A percentile compares a stretch with the other conserved stretches of the same genome.
Conservation (phyloP, 1,140 invertebrate species). For the Heliconius nattereri region DNA sequence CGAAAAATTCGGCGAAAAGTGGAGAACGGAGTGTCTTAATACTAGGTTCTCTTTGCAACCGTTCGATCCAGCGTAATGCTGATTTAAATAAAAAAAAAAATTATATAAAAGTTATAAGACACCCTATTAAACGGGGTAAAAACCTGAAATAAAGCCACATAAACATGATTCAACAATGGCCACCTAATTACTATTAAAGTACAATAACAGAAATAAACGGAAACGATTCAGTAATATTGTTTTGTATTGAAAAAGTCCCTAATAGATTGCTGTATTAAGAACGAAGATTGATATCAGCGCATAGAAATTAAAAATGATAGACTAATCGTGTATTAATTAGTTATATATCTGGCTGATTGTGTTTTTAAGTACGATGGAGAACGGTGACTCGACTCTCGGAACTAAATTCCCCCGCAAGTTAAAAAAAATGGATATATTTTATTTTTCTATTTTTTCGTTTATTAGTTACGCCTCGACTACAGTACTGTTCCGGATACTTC, state of each 20-base stretch:
- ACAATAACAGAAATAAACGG: constrained; percentile 4
- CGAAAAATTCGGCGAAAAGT: no score
- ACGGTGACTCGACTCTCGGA: no score
- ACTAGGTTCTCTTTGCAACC: no score
- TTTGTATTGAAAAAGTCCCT: background rate
- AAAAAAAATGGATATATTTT: no score
- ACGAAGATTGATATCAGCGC: background rate
- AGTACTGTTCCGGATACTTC: no score
- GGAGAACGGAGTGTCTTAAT: no score
- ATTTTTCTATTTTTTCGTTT: no score
- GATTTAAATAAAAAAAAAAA: background rate
- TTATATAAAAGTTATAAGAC: background rate
- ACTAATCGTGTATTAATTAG: background rate
- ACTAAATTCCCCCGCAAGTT: no score
- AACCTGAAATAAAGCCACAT: background rate
- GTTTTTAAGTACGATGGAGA: no score
- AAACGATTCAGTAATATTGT: background rate
- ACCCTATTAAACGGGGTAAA: background rate
- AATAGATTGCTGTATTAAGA: background rate
- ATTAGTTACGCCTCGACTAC: no score
- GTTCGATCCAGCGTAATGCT: no score
- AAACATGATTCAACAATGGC: background rate
- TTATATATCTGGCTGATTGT: background rate
- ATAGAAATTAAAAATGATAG: background rate
- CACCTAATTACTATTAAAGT: constrained; percentile 1